Base-by-base conservation (phyloP, 2,888 invertebrate species). In the Dysmachus trigonus region DNA sequence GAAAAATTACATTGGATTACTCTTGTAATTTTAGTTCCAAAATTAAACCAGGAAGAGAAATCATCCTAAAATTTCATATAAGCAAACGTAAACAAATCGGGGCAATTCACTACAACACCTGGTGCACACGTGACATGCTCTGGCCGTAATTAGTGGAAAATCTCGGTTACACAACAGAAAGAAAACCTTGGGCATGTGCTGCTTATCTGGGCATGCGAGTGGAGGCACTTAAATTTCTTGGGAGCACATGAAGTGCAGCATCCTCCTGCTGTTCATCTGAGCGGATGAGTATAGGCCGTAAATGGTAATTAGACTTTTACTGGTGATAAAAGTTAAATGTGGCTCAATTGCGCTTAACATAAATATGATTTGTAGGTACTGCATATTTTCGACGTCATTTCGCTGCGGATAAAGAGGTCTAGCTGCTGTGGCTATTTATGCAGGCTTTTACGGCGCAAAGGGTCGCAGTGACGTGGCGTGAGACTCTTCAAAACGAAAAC, bases 281-380 rank as follows among this genome's bases (percentile, higher is more conserved):
- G 47, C 51, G 27, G 77, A 47, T 10, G 30, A 77, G 38, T n/a
- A 10, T 27, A n/a, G 51, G 22, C n/a, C n/a, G 79, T 15, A 51
- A 51, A 31, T 62, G 81, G 62, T 62, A 81, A 81, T 81, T 62
- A 81, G 35, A 81, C 33, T 62, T 79, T 81, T 81, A 81, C 53
- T 53, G 62, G 51, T 53, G 81, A 81, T 81, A 53, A 53, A 31
- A 51, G n/a, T 18, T 62, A 53, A 81, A 30, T 81, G 81, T 1
- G 31, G 35, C 62, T 30, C 81, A 81, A 81, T 81, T 62, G 31
- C 62, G 31, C 53, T 33, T 33, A 81, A 18, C 35, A 33, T 35
- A 53, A 81, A 53, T 81, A 33, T 81, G 81, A 81, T 62, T 81
- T 81, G 35, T 62, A 10, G 81, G 22, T 8, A 18, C 6, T 81